Evolutionary conservation across 2,888 invertebrate genomes (phyloP).

Genomic region (Taphrorychus bicolor): DNA sequence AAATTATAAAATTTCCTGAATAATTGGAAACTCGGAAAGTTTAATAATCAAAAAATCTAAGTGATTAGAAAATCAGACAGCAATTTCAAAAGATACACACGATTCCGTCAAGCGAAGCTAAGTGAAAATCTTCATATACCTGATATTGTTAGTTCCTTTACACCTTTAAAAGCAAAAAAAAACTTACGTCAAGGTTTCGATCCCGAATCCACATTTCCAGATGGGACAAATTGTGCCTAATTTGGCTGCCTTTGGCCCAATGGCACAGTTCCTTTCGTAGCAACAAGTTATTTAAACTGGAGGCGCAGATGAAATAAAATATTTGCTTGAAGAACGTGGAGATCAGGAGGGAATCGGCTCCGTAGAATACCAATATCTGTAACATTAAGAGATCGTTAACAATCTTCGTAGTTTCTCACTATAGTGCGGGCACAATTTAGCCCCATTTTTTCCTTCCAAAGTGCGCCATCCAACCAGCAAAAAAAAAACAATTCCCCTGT

Average conservation of each 20-base stretch:
- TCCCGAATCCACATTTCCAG: conserved; percentile 95
- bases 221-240: conserved; percentile 91
- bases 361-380: conserved; percentile 69
- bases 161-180: background rate
- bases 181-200: conserved; percentile 62
- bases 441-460: too few species aligned
- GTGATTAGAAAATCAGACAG: too few species aligned
- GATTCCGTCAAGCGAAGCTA: too few species aligned
- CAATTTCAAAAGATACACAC: too few species aligned
- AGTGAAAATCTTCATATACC: too few species aligned
- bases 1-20: too few species aligned
- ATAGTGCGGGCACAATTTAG: too few species aligned
- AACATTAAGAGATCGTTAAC: conserved; percentile 43
- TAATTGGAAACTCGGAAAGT: too few species aligned
- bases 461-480: too few species aligned
- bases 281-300: conserved; percentile 92
- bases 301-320: conserved; percentile 94
- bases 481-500: too few species aligned
- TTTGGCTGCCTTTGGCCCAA: conserved; percentile 98
- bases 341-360: conserved; percentile 81
- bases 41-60: too few species aligned
- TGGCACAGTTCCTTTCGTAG: conserved; percentile 95
- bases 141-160: too few species aligned
- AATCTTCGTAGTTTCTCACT: background rate
- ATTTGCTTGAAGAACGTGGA: conserved; percentile 88